Evolutionary conservation across 2,113 vertebrate genomes (phyloP).

Genomic region (Poicephalus meyeri): DNA sequence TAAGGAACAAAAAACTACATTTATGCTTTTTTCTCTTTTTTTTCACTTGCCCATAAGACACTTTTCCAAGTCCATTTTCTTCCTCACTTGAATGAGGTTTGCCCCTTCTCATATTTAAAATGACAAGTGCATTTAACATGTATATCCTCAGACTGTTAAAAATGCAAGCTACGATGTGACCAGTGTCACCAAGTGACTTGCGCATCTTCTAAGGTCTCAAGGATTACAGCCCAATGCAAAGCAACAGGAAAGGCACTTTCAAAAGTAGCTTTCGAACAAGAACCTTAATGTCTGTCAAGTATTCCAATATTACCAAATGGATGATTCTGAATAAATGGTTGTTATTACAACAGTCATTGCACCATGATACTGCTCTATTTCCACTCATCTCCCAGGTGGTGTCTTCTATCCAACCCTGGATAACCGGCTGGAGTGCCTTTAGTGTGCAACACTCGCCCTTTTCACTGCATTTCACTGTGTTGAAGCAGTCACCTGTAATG

Average conservation of each 20-base stretch:
- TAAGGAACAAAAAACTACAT: neutral
- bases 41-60: neutral
- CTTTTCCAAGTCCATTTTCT: neutral
- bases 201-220: neutral
- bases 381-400: neutral
- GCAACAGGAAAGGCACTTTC: neutral
- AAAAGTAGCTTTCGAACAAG: neutral
- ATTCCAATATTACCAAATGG: neutral
- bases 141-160: neutral
- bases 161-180: neutral
- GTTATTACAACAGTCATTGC: neutral
- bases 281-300: neutral
- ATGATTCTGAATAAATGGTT: neutral
- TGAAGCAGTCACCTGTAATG: neutral
- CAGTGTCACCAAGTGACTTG: neutral
- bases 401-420: neutral
- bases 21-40: neutral
- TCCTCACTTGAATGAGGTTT: neutral
- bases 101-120: neutral
- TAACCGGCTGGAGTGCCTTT: neutral
- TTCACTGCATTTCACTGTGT: neutral
- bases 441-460: neutral
- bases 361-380: neutral
- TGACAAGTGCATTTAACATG: fast-evolving
- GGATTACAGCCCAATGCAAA: neutral